Evolutionary conservation across 2,113 vertebrate genomes (phyloP).

Genomic region (Zapornia atra): DNA sequence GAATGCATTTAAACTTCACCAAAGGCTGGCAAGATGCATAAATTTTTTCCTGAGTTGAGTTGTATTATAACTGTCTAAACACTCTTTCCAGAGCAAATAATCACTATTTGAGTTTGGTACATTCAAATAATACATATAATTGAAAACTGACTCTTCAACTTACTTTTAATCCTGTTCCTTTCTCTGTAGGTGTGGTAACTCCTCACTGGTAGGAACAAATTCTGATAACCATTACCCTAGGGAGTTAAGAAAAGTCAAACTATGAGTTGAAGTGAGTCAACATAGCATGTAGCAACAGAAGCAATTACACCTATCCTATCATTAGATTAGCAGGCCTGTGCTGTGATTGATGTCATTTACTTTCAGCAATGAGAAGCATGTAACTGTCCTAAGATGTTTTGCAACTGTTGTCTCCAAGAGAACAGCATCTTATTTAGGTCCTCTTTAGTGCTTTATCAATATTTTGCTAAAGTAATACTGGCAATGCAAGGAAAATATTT

Average conservation of each 20-base stretch:
- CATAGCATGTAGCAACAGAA: not conserved
- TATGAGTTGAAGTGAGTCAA: not conserved
- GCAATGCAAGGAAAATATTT: not conserved
- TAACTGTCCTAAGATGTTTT: not conserved
- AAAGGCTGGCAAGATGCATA: not conserved
- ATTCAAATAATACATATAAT: not conserved
- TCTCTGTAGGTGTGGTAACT: not conserved
- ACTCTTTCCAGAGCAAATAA: not conserved
- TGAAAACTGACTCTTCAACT: not conserved
- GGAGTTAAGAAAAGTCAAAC: not conserved
- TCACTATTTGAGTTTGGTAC: not conserved
- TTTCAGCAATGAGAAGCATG: not conserved
- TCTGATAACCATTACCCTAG: not conserved
- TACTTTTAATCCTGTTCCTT: not conserved
- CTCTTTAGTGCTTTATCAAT: slow-evolving; percentile 6
- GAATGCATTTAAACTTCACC: not conserved
- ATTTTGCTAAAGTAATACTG: not conserved
- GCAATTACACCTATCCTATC: not conserved
- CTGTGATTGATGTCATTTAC: not conserved
- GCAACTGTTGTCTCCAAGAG: not conserved
- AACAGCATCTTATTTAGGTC: not conserved
- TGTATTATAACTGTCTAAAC: not conserved
- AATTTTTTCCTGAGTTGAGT: not conserved
- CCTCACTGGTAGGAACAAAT: not conserved
- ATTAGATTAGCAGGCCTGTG: not conserved